Percentiles rank a stretch among this genome's conserved stretches.
Evolutionary conservation across 2,888 invertebrate genomes (phyloP).

Genomic region (Lysandra coridon): DNA sequence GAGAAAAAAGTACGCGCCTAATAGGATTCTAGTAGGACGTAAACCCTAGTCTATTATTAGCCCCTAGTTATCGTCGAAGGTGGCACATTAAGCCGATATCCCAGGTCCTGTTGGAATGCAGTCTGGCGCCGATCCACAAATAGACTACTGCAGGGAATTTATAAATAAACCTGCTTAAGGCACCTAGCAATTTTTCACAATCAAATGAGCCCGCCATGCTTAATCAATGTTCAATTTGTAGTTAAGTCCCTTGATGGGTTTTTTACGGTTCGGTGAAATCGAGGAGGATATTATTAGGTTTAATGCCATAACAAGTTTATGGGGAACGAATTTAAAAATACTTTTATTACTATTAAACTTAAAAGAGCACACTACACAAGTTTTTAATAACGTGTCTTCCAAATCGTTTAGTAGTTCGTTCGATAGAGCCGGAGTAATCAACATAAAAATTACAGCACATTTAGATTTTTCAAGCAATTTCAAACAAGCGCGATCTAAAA

Average conservation of each 20-base stretch:
- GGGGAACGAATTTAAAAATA: background rate
- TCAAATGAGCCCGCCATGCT: background rate
- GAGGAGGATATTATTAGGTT: conserved; percentile 22
- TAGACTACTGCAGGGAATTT: conserved; percentile 61
- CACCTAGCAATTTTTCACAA: conserved; percentile 35
- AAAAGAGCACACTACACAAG: background rate
- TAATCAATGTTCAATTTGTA: conserved; percentile 21
- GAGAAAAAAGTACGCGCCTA: conserved; percentile 3
- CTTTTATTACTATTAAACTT: background rate
- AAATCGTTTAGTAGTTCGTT: background rate
- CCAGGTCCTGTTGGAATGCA: conserved; percentile 71
- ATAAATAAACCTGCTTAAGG: conserved; percentile 48
- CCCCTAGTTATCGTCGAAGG: conserved; percentile 48
- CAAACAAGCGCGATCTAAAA: background rate
- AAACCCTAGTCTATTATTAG: conserved; percentile 66
- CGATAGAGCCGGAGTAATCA: background rate
- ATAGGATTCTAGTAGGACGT: conserved; percentile 46
- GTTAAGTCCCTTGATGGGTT: conserved; percentile 19
- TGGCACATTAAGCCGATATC: conserved; percentile 68
- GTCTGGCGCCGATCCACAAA: conserved; percentile 71
- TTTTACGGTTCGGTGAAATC: conserved; percentile 8
- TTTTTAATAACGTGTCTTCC: background rate
- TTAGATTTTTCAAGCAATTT: background rate
- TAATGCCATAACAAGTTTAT: conserved; percentile 19
- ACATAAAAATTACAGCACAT: background rate